phyloP scores from a whole-genome alignment of 2,888 invertebrate genomes.

The Resseliella maxima region DNA sequence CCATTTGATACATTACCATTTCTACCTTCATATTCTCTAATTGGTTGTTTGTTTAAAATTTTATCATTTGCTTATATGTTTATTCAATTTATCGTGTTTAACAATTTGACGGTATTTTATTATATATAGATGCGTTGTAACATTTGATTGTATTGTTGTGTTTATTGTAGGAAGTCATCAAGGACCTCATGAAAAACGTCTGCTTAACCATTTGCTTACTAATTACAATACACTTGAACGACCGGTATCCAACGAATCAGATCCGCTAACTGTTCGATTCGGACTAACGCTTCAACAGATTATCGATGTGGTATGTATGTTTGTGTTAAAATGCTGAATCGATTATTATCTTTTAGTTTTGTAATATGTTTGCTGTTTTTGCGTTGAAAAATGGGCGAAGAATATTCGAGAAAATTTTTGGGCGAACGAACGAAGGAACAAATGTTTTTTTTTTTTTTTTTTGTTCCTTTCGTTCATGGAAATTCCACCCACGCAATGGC shows the following conservation, averaged over 20 bases:
- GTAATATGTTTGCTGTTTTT: background rate
- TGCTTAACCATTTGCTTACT: slow-evolving; percentile 84
- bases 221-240: slow-evolving; percentile 90
- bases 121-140: too few species aligned
- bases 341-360: background rate
- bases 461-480: too few species aligned
- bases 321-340: background rate
- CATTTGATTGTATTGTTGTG: too few species aligned
- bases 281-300: slow-evolving; percentile 93
- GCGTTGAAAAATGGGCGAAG: background rate
- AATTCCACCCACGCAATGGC: too few species aligned
- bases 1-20: too few species aligned
- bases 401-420: too few species aligned
- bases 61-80: slow-evolving; percentile 4
- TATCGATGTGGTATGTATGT: slow-evolving; percentile 87
- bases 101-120: background rate
- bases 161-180: slow-evolving; percentile 82
- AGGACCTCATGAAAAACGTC: slow-evolving; percentile 89
- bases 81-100: background rate
- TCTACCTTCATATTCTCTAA: background rate
- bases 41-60: background rate
- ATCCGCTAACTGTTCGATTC: slow-evolving; percentile 89
- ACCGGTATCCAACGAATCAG: slow-evolving; percentile 92
- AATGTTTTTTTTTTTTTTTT: too few species aligned
- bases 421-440: too few species aligned